Conservation (phyloP, 2,888 invertebrate genomes). For the Eulithis prunata region DNA sequence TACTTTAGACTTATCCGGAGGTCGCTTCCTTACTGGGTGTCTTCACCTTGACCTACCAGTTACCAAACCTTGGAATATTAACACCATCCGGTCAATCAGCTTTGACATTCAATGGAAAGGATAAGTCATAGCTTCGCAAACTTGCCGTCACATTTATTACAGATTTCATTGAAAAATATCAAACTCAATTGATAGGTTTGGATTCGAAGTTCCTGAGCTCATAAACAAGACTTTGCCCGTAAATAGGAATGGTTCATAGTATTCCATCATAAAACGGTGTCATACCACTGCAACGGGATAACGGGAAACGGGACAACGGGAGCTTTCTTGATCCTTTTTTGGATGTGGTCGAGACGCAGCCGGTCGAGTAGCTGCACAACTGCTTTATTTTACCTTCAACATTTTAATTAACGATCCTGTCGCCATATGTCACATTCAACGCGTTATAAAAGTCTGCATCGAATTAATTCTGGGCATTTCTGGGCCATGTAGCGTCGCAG, state of each 20-base stretch:
- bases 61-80: constrained; percentile 34
- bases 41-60: constrained; percentile 60
- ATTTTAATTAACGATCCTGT: constrained; percentile 54
- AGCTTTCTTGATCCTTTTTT: constrained; percentile 72
- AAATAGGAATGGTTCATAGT: constrained; percentile 39
- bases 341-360: constrained; percentile 58
- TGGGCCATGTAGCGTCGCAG: constrained; percentile 46
- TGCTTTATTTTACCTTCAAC: constrained; percentile 49
- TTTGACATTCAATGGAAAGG: constrained; percentile 15
- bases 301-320: constrained; percentile 67
- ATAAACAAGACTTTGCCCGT: constrained; percentile 6
- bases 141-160: background rate
- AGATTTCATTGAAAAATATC: background rate
- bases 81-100: constrained; percentile 8
- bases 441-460: constrained; percentile 16
- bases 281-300: constrained; percentile 58
- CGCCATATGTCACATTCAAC: constrained; percentile 34
- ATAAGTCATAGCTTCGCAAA: background rate
- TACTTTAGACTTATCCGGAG: constrained; percentile 38
- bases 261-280: constrained; percentile 62
- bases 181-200: background rate
- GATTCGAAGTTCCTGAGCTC: constrained; percentile 21
- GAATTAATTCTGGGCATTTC: constrained; percentile 47
- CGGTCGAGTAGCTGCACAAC: constrained; percentile 53
- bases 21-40: constrained; percentile 59